A percentile compares a stretch with the other conserved stretches of the same genome.
Conservation (phyloP, 2,797 vertebrate genomes). For the Fistularia commersonii region DNA sequence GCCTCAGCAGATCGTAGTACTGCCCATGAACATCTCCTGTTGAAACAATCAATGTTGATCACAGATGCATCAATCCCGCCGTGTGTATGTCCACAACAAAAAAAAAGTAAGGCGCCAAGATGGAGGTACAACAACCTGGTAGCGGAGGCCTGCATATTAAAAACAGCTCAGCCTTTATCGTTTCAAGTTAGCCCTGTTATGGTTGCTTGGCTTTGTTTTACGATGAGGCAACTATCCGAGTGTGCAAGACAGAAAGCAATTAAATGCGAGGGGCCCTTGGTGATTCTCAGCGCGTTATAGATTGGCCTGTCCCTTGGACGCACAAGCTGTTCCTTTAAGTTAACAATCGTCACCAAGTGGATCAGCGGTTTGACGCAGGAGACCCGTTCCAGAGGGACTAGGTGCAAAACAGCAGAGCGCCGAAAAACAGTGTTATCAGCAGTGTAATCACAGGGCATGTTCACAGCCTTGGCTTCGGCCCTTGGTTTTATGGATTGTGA, state of each 20-base stretch:
- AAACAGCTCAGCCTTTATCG: not conserved
- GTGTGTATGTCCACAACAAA: constrained; percentile 36
- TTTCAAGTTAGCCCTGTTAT: constrained; percentile 4
- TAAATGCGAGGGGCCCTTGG: not conserved
- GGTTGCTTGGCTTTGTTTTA: constrained; percentile 8
- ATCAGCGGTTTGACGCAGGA: constrained; percentile 19
- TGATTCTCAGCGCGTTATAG: constrained; percentile 1
- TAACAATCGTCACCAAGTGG: no score
- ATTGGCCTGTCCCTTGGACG: no score
- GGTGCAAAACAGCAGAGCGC: constrained; percentile 32
- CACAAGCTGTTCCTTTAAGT: no score
- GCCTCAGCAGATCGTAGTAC: constrained; percentile 82
- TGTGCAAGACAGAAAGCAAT: no score
- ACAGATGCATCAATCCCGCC: constrained; percentile 12
- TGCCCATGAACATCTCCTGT: constrained; percentile 82
- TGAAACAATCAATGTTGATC: constrained; percentile 16
- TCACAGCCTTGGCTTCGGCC: constrained; percentile 17
- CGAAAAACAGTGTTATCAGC: constrained; percentile 8
- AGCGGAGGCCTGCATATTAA: constrained; percentile 16
- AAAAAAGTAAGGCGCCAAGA: constrained; percentile 2
- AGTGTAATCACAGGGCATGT: constrained; percentile 23
- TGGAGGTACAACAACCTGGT: constrained; percentile 31
- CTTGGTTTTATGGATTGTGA: no score
- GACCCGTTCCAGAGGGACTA: constrained; percentile 21
- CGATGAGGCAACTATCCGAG: not conserved